Evolutionary conservation across 1,140 invertebrate genomes (phyloP).

Genomic region (Drosophila mojavensis): DNA sequence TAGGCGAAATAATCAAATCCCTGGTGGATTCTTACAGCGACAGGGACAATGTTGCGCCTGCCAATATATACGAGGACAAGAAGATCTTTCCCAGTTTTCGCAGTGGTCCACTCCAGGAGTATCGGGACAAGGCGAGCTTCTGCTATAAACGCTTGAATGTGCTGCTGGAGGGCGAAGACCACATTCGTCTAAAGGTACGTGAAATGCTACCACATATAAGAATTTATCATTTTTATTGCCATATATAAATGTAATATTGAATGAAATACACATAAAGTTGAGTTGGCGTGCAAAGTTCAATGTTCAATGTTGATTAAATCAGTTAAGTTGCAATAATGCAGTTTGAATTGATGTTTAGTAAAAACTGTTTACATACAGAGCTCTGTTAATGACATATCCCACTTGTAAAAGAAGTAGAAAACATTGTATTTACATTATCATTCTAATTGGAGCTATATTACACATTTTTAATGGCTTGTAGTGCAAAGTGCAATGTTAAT

Average conservation of each 20-base stretch:
- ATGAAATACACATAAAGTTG: background rate
- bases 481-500: too few relatives aligned
- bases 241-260: background rate
- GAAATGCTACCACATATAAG: too few relatives aligned
- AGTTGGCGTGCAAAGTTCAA: conserved; percentile 31
- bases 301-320: conserved; percentile 10
- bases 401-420: background rate
- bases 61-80: conserved; percentile 71
- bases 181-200: conserved; percentile 86
- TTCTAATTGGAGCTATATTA: background rate
- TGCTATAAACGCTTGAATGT: conserved; percentile 93
- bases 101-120: conserved; percentile 89
- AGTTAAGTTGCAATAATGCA: background rate
- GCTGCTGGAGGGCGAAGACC: conserved; percentile 87
- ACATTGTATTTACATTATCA: background rate
- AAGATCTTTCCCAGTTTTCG: conserved; percentile 86
- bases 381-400: background rate
- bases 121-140: conserved; percentile 91
- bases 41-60: conserved; percentile 20
- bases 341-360: background rate
- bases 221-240: too few relatives aligned
- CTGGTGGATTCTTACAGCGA: conserved; percentile 46
- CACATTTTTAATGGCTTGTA: too few relatives aligned
- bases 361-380: too few relatives aligned
- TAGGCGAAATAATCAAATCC: conserved; percentile 16